phyloP scores from a whole-genome alignment of 2,113 vertebrate species.

The Oryzias celebensis region DNA sequence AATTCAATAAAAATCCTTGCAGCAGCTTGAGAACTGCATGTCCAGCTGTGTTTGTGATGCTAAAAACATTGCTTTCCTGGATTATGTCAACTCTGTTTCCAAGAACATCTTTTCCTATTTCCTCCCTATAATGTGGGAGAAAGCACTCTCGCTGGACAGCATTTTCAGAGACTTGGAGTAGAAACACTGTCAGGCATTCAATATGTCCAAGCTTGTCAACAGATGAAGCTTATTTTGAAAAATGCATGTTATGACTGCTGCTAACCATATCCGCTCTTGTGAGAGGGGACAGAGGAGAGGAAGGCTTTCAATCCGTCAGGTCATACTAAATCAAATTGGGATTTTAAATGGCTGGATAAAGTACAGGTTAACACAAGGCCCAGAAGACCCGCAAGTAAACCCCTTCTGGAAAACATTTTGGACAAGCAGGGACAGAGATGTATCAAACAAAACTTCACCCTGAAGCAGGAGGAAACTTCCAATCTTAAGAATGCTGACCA shows the following conservation, averaged over 20 bases:
- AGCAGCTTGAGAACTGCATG: constrained; percentile 43
- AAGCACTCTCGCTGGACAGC: constrained; percentile 44
- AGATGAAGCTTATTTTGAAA: constrained; percentile 62
- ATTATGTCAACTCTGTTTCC: constrained; percentile 28
- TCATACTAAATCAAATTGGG: constrained; percentile 50
- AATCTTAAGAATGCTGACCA: no score
- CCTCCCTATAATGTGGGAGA: constrained; percentile 19
- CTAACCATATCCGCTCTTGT: constrained; percentile 54
- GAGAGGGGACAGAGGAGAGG: constrained; percentile 52
- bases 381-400: neutral
- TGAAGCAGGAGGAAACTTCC: no score
- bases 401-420: no score
- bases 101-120: constrained; percentile 36
- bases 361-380: neutral
- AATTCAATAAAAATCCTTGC: constrained; percentile 42
- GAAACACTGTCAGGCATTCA: constrained; percentile 59
- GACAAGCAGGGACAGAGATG: no score
- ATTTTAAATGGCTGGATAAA: constrained; percentile 32
- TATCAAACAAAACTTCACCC: no score
- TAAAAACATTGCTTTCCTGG: constrained; percentile 30
- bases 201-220: constrained; percentile 63
- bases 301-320: constrained; percentile 57
- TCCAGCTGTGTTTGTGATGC: constrained; percentile 30
- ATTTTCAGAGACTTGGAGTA: constrained; percentile 45
- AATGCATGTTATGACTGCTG: constrained; percentile 69